Base-by-base conservation (phyloP, 2,113 vertebrate species). In the Ammodytes dubius region DNA sequence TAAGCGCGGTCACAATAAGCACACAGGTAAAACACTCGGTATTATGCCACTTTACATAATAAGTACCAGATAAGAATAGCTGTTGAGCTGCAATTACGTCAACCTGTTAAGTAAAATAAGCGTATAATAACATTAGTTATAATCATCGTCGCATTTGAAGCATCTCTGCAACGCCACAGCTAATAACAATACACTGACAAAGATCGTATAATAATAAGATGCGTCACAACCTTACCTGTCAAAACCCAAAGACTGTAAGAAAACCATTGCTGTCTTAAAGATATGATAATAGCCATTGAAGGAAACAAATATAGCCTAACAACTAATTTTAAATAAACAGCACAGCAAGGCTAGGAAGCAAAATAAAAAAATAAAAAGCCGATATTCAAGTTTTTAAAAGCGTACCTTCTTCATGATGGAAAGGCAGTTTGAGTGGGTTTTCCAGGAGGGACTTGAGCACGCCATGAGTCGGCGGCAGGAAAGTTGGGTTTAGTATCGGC, bases 361-460 rank as follows among this genome's bases (percentile, higher is more conserved):
- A 27, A 27, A 27, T 27, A 27, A 27, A 27, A 27, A 27, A 27
- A 27, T 27, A 27, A 27, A 27, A 27, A 27, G 27, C 27, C 27
- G 1, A 27, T 2, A 27, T 27, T 2, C 1, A 57, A 54, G 42
- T 63, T 57, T 19, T 7, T 10, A 12, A 45, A 64, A 10, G 40
- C 70, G 50, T 96, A 99, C 97, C 97, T 93, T 98, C 97, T 74
- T 99, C 96, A 15, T 97, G 97, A 53, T 97, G 96, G 81, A 98
- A 97, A 46, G 97, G 97, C 89, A 99, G 95, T 92, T 98, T 99
- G 79, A 98, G 95, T 7, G 98, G 98, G 77, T 99, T 99, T 83
- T 99, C 98, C 96, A 99, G 96, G 85, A 99, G 94, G 54, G 97
- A 99, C 88, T 99, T 99, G 75, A 99, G 96, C 53, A 99, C 98